These are phyloP conservation scores for Polypedilum vanderplanki DNA, from an alignment of 1,140 invertebrate genomes.

Conservation along the genomic window DNA sequence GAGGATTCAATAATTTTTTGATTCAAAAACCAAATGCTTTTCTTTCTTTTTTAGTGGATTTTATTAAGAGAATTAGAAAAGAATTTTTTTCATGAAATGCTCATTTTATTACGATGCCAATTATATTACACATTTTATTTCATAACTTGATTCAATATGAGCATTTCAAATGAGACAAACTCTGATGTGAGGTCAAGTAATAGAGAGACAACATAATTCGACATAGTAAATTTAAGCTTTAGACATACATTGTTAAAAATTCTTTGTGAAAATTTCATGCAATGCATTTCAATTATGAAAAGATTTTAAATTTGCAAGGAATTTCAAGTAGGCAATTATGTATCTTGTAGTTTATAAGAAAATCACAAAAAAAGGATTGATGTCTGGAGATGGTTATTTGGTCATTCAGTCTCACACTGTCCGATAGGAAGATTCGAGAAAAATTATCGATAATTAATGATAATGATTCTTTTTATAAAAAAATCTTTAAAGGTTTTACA, in stretches of 20 bases:
- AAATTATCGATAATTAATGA: background rate
- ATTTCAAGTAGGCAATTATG: constrained; percentile 25
- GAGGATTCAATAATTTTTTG: background rate
- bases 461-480: constrained; percentile 25
- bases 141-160: too few species aligned
- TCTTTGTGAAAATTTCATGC: constrained; percentile 17
- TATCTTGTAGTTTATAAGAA: background rate
- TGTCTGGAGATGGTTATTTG: too few species aligned
- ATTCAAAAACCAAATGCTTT: constrained; percentile 4
- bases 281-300: background rate
- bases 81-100: background rate
- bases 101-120: background rate
- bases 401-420: too few species aligned
- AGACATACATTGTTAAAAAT: background rate
- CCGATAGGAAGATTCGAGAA: background rate
- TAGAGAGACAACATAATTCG: too few species aligned
- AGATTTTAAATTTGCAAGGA: background rate
- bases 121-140: too few species aligned
- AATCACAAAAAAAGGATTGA: too few species aligned
- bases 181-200: too few species aligned
- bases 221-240: background rate
- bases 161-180: too few species aligned
- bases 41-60: constrained; percentile 23
- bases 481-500: constrained; percentile 27
- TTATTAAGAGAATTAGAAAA: constrained; percentile 19